These are phyloP conservation scores for Onychomys torridus DNA, from an alignment of 2,797 vertebrate species.

Conservation along the genomic window DNA sequence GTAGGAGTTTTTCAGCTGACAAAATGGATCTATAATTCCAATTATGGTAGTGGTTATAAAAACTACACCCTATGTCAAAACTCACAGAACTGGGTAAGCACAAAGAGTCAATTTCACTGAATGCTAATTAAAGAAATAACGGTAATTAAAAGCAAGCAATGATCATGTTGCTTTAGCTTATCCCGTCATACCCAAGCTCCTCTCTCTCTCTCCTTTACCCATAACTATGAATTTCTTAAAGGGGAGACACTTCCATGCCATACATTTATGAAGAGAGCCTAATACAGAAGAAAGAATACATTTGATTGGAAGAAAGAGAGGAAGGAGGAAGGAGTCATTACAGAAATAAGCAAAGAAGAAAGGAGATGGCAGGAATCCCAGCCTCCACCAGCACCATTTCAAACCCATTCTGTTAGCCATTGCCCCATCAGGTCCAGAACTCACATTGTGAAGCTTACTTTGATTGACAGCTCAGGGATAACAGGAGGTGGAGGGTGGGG, in stretches of 20 bases:
- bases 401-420: neutral
- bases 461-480: neutral
- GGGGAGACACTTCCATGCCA: neutral
- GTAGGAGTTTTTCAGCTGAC: neutral
- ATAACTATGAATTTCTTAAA: neutral
- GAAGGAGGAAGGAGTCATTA: neutral
- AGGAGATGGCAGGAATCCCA: neutral
- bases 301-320: neutral
- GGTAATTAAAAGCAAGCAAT: neutral
- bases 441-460: neutral
- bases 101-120: neutral
- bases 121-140: neutral
- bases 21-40: neutral
- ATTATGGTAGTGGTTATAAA: neutral
- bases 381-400: neutral
- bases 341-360: neutral
- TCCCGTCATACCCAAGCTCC: neutral
- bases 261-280: neutral
- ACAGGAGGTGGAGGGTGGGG: neutral
- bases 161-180: neutral
- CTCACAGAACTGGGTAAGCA: neutral
- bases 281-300: neutral
- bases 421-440: conserved; percentile 22
- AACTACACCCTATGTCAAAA: neutral
- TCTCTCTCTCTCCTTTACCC: neutral